Base-by-base conservation (phyloP, 2,797 vertebrate genomes). In the Peromyscus nudipes region DNA sequence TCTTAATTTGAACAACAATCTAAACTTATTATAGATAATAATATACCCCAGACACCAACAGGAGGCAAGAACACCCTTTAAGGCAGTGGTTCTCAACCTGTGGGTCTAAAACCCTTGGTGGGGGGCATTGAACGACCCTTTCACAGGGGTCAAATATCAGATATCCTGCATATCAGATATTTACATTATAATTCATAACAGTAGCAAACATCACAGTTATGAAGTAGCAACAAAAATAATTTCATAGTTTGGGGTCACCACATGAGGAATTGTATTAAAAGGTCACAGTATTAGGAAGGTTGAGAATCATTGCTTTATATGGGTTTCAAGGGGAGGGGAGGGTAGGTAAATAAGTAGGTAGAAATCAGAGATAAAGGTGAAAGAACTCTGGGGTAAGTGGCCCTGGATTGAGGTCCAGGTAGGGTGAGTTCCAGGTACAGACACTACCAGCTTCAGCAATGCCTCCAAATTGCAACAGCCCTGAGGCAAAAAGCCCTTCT, bases 21-120 rank as follows among this genome's bases (percentile, higher is more conserved):
- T 55, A 49, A 97, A 89, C 10, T 91, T n/a, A 69, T 16, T 64
- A 14, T 82, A 88, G 65, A 93, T n/a, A n/a, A n/a, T n/a, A 96
- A 92, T 67, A 1, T 76, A 27, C 89, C n/a, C 6, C 12, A 64
- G 46, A 94, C 43, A 73, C 4, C 29, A 14, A 84, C 16, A 16
- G 13, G 4, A 93, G 40, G 62, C 57, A 92, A 75, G 11, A 67
- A 77, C 16, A 69, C 6, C 10, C 19, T 82, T 64, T 34, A 85
- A n/a, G 43, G 19, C 43, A 85, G 21, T 52, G 43, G 6, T 19
- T 79, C 46, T 79, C 46, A 79, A 16, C 13, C 76, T 49, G 43
- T 49, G 43, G 46, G 43, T 67, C 16, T 49, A 23, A 46, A 46
- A 43, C 43, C 23, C 31, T 23, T 65, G 60, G 2, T 10, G 23